A percentile compares a stretch with the other conserved stretches of the same genome.
These are phyloP conservation scores for Congeria kusceri DNA, from an alignment of 2,888 invertebrate species.

Conservation along the genomic window DNA sequence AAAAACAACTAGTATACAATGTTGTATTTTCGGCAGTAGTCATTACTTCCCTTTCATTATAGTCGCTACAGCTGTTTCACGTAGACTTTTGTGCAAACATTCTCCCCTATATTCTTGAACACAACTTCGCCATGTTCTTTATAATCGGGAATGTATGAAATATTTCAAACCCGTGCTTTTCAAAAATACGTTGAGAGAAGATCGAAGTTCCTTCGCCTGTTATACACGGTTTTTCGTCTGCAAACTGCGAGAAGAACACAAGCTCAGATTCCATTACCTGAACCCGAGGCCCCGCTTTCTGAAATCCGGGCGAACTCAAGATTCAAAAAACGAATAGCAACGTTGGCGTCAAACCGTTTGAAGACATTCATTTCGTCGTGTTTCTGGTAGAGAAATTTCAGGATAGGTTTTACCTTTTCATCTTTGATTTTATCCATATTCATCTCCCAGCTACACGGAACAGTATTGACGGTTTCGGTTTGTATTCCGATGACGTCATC, in stretches of 20 bases:
- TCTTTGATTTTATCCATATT: neutral
- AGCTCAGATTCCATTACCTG: constrained; percentile 30
- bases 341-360: constrained; percentile 22
- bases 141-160: constrained; percentile 28
- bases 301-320: constrained; percentile 21
- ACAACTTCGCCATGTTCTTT: constrained; percentile 37
- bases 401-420: constrained; percentile 4
- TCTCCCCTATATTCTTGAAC: constrained; percentile 31
- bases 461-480: constrained; percentile 19
- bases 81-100: constrained; percentile 28
- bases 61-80: constrained; percentile 20
- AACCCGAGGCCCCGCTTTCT: constrained; percentile 25
- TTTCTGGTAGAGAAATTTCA: constrained; percentile 22
- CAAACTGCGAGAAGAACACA: constrained; percentile 17
- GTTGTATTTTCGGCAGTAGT: too few relatives aligned
- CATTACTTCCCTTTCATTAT: too few relatives aligned
- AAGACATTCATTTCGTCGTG: constrained; percentile 30
- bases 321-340: constrained; percentile 13
- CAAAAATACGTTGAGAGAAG: constrained; percentile 31
- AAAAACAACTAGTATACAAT: too few relatives aligned
- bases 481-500: constrained; percentile 28
- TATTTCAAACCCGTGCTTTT: constrained; percentile 26
- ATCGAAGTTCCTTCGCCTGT: constrained; percentile 32
- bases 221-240: constrained; percentile 17
- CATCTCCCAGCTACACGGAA: too few relatives aligned